Evolutionary conservation across 2,888 invertebrate genomes (phyloP), one percentile per base, ranked within the genome.

Genomic region (Machimus atricapillus): DNA sequence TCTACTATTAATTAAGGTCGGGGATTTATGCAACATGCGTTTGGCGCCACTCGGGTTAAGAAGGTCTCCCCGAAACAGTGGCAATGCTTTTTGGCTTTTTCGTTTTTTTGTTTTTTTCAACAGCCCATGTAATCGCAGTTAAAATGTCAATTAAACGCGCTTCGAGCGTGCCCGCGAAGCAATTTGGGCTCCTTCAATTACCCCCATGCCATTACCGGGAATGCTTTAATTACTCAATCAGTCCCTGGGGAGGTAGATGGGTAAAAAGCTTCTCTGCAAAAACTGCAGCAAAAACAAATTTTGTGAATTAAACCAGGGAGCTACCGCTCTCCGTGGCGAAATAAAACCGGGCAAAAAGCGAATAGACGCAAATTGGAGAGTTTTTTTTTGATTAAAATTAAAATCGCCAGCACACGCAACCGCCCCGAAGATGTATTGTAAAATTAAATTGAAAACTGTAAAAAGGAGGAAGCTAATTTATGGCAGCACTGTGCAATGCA

Each of bases 111-210:
- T 43, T 14, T 76, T 76, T 34, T 76, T n/a, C 27, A 52, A 8
- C 23, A 77, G 37, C 34, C 23, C 66, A 0, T 66, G 27, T 66
- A 46, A 79, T 37, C 34, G 40, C 34, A 31, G 27, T 31, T 19
- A 83, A 83, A 66, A 73, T 37, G 74, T 74, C 74, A 74, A 85
- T 85, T 85, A 85, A 85, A 74, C 85, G 74, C 46, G 46, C 74
- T 85, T 85, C 31, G 73, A 85, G 74, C 37, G 5, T 40, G 82
- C 7, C 66, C 34, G 16, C 27, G 43, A 73, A 85, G 27, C 34
- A 66, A 82, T 82, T 82, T 66, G 31, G 19, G 27, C 66, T 58
- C 31, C 56, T 56, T 66, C 82, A 82, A 66, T 79, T 52, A 79
- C 34, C 56, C 27, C 16, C 82, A 58, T 19, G 40, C 58, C 23